Conservation (phyloP, 2,797 vertebrate species). For the Bufotes viridis region DNA sequence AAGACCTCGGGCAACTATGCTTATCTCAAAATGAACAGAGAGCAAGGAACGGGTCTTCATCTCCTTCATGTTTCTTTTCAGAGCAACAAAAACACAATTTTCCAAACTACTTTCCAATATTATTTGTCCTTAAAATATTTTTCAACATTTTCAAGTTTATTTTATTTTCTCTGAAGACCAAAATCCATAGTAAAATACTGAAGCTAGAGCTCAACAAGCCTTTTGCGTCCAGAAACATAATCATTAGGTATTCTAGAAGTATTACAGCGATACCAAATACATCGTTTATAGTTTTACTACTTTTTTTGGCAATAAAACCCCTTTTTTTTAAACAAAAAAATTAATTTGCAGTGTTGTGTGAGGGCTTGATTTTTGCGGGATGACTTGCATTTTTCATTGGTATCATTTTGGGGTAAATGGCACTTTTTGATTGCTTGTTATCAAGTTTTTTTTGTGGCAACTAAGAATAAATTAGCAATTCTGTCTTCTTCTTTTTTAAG, state of each 20-base stretch:
- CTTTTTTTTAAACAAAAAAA: no score
- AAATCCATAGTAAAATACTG: neutral
- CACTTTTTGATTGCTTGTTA: no score
- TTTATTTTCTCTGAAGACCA: neutral
- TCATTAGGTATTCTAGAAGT: neutral
- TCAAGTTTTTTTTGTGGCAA: no score
- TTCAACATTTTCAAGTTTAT: neutral
- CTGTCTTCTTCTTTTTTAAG: no score
- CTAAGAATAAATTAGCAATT: no score
- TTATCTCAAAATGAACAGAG: constrained; percentile 58
- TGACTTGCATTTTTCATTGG: no score
- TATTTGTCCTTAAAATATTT: constrained; percentile 16
- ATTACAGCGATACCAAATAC: no score
- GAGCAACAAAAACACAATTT: constrained; percentile 32
- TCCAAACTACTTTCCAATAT: neutral
- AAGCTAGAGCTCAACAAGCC: neutral
- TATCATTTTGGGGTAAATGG: no score
- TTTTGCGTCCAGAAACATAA: neutral
- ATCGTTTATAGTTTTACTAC: no score
- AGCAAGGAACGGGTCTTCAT: constrained; percentile 18
- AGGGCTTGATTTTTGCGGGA: no score
- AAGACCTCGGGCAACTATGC: constrained; percentile 35
- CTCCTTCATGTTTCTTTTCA: constrained; percentile 24
- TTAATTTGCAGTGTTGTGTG: no score
- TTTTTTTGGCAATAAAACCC: no score